Percentiles rank a stretch among this genome's conserved stretches.
Conservation (phyloP, 1,140 invertebrate species). For the Asbolus verrucosus region DNA sequence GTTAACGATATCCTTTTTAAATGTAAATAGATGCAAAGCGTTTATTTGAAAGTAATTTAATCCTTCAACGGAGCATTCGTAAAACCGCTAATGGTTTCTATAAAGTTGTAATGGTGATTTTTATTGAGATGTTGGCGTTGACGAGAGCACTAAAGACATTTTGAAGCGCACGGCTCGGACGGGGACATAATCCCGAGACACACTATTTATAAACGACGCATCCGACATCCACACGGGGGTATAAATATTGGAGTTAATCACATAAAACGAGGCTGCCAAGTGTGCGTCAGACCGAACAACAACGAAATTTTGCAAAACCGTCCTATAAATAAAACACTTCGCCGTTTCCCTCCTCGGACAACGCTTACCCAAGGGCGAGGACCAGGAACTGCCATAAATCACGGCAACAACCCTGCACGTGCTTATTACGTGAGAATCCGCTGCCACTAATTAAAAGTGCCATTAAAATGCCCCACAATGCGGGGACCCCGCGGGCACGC, state of each 20-base stretch:
- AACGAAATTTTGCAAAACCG: conserved; percentile 30
- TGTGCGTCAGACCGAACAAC: conserved; percentile 11
- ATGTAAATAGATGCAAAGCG: conserved; percentile 42
- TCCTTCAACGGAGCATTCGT: conserved; percentile 39
- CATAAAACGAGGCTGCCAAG: conserved; percentile 22
- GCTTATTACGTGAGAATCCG: conserved; percentile 34
- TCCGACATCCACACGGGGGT: conserved; percentile 28
- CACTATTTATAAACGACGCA: conserved; percentile 36
- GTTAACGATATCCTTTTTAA: conserved; percentile 44
- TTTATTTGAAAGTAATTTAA: conserved; percentile 45
- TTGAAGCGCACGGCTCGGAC: conserved; percentile 23
- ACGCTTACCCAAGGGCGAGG: conserved; percentile 15
- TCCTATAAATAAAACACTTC: conserved; percentile 17
- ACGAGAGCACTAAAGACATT: conserved; percentile 41
- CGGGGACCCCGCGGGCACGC: conserved; percentile 7
- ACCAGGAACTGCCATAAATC: conserved; percentile 24
- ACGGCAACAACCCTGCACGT: conserved; percentile 32
- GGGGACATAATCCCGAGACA: conserved; percentile 23
- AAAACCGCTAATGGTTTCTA: conserved; percentile 45
- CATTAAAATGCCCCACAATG: conserved; percentile 28
- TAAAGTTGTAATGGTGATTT: conserved; percentile 42
- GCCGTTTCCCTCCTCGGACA: background rate
- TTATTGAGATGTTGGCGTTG: conserved; percentile 44
- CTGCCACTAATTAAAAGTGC: conserved; percentile 31
- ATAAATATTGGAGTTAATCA: conserved; percentile 35